Base-by-base conservation (phyloP, 2,797 vertebrate species). In the Discoglossus pictus region DNA sequence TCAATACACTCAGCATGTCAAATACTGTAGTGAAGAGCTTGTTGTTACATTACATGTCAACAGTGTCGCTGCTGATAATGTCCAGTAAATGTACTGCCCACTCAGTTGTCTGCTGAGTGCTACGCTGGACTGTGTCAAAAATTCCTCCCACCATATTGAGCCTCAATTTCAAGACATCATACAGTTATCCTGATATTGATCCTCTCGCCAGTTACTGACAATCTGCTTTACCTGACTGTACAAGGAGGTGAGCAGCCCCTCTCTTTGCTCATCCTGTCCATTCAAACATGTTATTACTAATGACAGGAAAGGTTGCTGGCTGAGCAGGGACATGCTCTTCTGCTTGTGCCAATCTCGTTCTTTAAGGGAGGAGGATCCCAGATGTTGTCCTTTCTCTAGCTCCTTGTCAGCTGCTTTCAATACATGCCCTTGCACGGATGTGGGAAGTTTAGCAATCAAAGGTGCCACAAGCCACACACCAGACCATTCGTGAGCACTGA, bases 11-110 rank as follows among this genome's bases (percentile, higher is more conserved):
- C n/a, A n/a, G n/a, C n/a, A n/a, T n/a, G n/a, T n/a, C n/a, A n/a
- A n/a, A n/a, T n/a, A n/a, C n/a, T n/a, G n/a, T n/a, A n/a, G n/a
- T n/a, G n/a, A n/a, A n/a, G n/a, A n/a, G n/a, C n/a, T n/a, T n/a
- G n/a, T n/a, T n/a, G n/a, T n/a, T n/a, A n/a, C n/a, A n/a, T n/a
- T n/a, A 95, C 95, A 98, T 98, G 84, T 98, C 96, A 23, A 98
- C 96, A 0, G 96, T 98, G 76, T 96, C 96, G 1, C 95, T 98
- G 88, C 96, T 97, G 87, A 98, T 98, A 84, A 98, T 96, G 85
- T 98, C 95, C 36, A 98, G 89, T 50, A 98, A 94, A 12, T 97
- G 92, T 24, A 98, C 92, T 0, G 96, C 96, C 96, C 96, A 98
- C 75, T 98, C 96, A 0, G 96, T 98, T 13, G 96, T 98, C 87